phyloP scores from a whole-genome alignment of 2,113 vertebrate genomes.

The Colius striatus region DNA sequence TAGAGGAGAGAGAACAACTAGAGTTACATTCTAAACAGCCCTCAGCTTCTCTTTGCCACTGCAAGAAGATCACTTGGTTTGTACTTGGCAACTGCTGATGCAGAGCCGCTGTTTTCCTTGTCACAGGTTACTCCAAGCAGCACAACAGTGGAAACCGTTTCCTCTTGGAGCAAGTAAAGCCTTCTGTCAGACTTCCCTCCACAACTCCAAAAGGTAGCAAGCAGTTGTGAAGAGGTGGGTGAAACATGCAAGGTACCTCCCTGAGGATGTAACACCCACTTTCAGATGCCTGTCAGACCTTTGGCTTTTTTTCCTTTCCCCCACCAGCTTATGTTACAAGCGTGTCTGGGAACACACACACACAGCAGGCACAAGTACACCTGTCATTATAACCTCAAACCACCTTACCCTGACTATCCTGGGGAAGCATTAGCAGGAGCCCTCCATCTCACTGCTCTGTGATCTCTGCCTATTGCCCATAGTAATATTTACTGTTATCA shows the following conservation, averaged over 20 bases:
- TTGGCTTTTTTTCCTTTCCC: no score
- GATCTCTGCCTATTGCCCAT: neutral
- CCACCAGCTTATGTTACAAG: neutral
- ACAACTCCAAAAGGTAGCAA: neutral
- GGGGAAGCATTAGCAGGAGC: neutral
- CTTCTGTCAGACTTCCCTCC: neutral
- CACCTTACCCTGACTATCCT: neutral
- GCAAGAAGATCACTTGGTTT: neutral
- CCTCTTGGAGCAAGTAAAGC: neutral
- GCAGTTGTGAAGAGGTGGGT: neutral
- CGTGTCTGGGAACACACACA: neutral
- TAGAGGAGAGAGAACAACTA: neutral
- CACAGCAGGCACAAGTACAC: neutral
- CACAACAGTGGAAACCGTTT: neutral
- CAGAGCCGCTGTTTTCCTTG: neutral
- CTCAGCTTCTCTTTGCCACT: neutral
- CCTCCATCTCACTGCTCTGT: neutral
- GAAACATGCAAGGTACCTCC: neutral
- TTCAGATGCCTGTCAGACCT: neutral
- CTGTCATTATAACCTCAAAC: neutral
- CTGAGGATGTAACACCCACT: neutral
- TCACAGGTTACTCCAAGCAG: neutral
- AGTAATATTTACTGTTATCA: rapidly evolving
- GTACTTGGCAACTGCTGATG: neutral
- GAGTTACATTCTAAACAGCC: neutral